phyloP scores from a whole-genome alignment of 2,888 invertebrate species.

The Caenorhabditis auriculariae region DNA sequence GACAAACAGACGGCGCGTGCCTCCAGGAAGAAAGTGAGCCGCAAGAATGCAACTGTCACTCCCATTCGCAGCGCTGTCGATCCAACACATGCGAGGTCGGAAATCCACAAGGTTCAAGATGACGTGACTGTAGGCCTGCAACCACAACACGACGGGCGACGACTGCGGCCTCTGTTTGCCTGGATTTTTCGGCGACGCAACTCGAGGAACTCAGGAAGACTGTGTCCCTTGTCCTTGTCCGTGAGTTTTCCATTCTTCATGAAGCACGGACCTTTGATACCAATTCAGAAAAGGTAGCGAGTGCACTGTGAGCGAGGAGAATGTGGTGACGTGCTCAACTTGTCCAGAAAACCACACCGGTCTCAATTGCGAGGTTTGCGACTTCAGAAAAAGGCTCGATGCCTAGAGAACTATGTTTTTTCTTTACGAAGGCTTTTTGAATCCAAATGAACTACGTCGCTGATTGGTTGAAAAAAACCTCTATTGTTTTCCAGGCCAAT shows the following conservation, averaged over 20 bases:
- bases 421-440: too few relatives aligned
- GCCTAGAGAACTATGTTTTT: too few relatives aligned
- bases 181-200: slow-evolving; percentile 90
- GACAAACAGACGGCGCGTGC: background rate
- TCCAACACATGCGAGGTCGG: slow-evolving; percentile 15
- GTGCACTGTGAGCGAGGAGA: slow-evolving; percentile 18
- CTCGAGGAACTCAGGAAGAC: slow-evolving; percentile 79
- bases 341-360: slow-evolving; percentile 35
- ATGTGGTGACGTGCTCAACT: slow-evolving; percentile 25
- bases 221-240: slow-evolving; percentile 92
- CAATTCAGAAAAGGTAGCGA: slow-evolving; percentile 27
- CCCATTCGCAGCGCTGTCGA: slow-evolving; percentile 22
- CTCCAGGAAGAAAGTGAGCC: background rate
- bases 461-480: too few relatives aligned
- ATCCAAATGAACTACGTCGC: too few relatives aligned
- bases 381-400: too few relatives aligned
- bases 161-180: slow-evolving; percentile 68
- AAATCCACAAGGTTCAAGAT: background rate
- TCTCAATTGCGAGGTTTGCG: slow-evolving; percentile 28
- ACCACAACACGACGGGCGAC: slow-evolving; percentile 67
- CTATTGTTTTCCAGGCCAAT: too few relatives aligned
- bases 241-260: slow-evolving; percentile 66
- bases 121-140: slow-evolving; percentile 63
- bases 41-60: slow-evolving; percentile 27
- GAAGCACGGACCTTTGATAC: background rate